phyloP scores from a whole-genome alignment of 2,888 invertebrate species.

The Ennomos erosarius region DNA sequence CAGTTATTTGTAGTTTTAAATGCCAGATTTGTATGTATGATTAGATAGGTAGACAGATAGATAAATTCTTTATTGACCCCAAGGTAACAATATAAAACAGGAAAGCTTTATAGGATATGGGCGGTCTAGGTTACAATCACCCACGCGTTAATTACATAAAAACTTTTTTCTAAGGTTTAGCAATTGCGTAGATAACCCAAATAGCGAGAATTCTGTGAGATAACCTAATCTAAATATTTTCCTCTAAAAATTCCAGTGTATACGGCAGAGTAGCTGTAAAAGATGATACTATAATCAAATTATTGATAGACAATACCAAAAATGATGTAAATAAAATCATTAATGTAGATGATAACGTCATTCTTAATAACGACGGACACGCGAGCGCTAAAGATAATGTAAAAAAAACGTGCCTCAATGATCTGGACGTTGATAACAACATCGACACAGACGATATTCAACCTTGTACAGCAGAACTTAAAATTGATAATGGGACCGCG shows the following conservation, averaged over 20 bases:
- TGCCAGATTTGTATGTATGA: too few relatives aligned
- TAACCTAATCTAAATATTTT: too few relatives aligned
- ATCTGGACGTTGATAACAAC: conserved; percentile 39
- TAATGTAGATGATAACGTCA: conserved; percentile 12
- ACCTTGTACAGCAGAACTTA: conserved; percentile 35
- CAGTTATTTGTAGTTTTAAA: too few relatives aligned
- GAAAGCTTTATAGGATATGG: too few relatives aligned
- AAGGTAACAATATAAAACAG: too few relatives aligned
- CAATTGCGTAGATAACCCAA: too few relatives aligned
- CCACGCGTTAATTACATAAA: too few relatives aligned
- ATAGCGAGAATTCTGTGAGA: too few relatives aligned
- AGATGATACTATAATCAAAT: conserved; percentile 33
- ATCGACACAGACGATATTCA: conserved; percentile 32
- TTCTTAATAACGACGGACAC: conserved; percentile 10
- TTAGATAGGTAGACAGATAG: too few relatives aligned
- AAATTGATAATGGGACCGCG: conserved; percentile 58
- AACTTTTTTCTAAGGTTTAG: too few relatives aligned
- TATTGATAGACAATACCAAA: conserved; percentile 26
- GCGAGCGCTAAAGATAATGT: conserved; percentile 20
- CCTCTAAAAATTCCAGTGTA: conserved; percentile 43
- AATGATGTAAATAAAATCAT: conserved; percentile 17
- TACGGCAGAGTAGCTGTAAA: conserved; percentile 52
- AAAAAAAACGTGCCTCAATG: conserved; percentile 30
- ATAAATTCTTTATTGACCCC: too few relatives aligned
- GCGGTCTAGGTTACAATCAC: too few relatives aligned